A percentile compares a stretch with the other conserved stretches of the same genome.
phyloP scores from a whole-genome alignment of 2,113 vertebrate species.

The Hucho hucho region DNA sequence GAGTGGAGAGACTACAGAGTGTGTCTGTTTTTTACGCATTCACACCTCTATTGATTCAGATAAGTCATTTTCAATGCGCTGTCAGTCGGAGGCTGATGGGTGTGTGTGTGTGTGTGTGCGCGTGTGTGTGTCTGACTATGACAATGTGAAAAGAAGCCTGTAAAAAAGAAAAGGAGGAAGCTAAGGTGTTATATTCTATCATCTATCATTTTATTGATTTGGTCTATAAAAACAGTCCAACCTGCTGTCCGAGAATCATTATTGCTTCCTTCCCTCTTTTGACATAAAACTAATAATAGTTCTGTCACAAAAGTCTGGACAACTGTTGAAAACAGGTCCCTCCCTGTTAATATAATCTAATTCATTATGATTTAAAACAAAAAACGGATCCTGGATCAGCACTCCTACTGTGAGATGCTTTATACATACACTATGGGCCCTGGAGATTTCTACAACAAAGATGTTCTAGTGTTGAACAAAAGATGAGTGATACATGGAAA shows the following conservation, averaged over 20 bases:
- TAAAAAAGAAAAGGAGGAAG: conserved; percentile 13
- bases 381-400: too few relatives aligned
- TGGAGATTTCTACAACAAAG: too few relatives aligned
- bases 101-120: too few relatives aligned
- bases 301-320: conserved; percentile 51
- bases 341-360: too few relatives aligned
- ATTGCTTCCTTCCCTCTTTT: conserved; percentile 62
- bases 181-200: conserved; percentile 71
- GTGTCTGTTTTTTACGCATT: conserved; percentile 15
- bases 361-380: too few relatives aligned
- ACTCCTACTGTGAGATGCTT: too few relatives aligned
- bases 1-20: too few relatives aligned
- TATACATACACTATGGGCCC: too few relatives aligned
- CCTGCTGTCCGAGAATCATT: conserved; percentile 69
- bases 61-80: conserved; percentile 22
- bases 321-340: too few relatives aligned
- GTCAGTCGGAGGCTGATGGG: neutral
- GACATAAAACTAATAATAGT: conserved; percentile 72
- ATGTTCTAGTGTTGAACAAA: too few relatives aligned
- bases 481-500: too few relatives aligned
- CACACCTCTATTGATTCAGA: conserved; percentile 37
- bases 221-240: conserved; percentile 76
- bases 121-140: neutral
- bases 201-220: conserved; percentile 78
- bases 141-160: neutral